Evolutionary conservation across 2,113 vertebrate genomes (phyloP).

Genomic region (Tetrax tetrax): DNA sequence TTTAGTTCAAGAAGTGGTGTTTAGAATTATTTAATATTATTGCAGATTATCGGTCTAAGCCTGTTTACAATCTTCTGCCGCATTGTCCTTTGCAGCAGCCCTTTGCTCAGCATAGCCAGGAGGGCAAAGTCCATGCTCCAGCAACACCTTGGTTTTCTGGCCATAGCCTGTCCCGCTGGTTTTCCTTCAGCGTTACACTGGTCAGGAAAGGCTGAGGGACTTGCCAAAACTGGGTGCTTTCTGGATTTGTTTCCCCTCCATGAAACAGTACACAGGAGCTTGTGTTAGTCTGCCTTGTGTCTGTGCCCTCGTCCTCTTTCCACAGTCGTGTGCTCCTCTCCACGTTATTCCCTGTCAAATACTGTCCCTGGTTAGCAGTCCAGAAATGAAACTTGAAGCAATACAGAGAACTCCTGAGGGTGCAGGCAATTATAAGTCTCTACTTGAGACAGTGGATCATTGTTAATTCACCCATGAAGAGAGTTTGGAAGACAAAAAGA

Average conservation of each 20-base stretch:
- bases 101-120: not conserved
- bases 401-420: not conserved
- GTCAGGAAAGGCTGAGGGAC: not conserved
- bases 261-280: not conserved
- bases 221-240: not conserved
- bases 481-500: not conserved
- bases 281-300: not conserved
- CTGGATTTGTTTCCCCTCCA: not conserved
- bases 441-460: not conserved
- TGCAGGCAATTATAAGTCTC: not conserved
- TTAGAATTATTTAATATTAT: not conserved
- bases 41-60: not conserved
- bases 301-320: not conserved
- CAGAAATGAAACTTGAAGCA: not conserved
- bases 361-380: not conserved
- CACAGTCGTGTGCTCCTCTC: not conserved
- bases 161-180: not conserved
- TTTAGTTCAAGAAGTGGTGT: not conserved
- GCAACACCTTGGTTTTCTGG: not conserved
- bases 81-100: fast-evolving
- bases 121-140: fast-evolving
- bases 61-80: not conserved
- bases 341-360: not conserved
- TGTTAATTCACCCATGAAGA: not conserved
- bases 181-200: not conserved